A percentile compares a stretch with the other conserved stretches of the same genome.
Evolutionary conservation across 2,888 invertebrate genomes (phyloP).

Genomic region (Andrena camellia): DNA sequence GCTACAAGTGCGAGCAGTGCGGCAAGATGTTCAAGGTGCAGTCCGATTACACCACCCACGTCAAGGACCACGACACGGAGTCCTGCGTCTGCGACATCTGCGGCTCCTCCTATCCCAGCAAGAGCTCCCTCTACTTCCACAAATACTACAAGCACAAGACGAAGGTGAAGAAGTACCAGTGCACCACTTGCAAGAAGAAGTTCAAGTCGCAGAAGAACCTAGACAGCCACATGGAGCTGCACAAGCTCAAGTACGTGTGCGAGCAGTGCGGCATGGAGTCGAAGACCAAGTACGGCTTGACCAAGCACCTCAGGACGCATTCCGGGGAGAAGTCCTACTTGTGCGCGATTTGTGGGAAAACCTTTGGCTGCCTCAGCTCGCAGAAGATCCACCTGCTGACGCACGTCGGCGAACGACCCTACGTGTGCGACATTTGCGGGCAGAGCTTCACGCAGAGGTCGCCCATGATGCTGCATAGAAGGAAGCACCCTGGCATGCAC

Average conservation of each 20-base stretch:
- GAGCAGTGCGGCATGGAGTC: constrained; percentile 83
- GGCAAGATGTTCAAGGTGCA: constrained; percentile 86
- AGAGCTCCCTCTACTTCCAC: constrained; percentile 81
- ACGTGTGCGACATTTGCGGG: constrained; percentile 81
- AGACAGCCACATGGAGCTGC: constrained; percentile 77
- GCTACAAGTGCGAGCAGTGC: constrained; percentile 87
- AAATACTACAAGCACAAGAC: constrained; percentile 81
- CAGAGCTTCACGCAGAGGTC: constrained; percentile 81
- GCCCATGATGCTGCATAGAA: constrained; percentile 81
- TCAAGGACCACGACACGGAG: constrained; percentile 83
- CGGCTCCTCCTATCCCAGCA: constrained; percentile 79
- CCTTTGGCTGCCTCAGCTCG: constrained; percentile 79
- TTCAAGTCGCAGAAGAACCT: constrained; percentile 81
- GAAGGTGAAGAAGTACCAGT: constrained; percentile 79
- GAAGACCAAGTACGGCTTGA: constrained; percentile 80
- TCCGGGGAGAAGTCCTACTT: constrained; percentile 80
- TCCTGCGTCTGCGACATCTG: constrained; percentile 82
- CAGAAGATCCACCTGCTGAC: constrained; percentile 79
- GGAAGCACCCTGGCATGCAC: constrained; percentile 80
- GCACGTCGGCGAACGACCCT: constrained; percentile 81
- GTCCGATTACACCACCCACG: constrained; percentile 86
- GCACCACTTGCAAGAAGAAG: constrained; percentile 77
- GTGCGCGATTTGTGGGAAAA: constrained; percentile 81
- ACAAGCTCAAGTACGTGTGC: constrained; percentile 81
- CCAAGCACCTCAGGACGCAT: constrained; percentile 80